Base-by-base conservation (phyloP, 1,140 invertebrate genomes). In the Latrodectus geometricus region DNA sequence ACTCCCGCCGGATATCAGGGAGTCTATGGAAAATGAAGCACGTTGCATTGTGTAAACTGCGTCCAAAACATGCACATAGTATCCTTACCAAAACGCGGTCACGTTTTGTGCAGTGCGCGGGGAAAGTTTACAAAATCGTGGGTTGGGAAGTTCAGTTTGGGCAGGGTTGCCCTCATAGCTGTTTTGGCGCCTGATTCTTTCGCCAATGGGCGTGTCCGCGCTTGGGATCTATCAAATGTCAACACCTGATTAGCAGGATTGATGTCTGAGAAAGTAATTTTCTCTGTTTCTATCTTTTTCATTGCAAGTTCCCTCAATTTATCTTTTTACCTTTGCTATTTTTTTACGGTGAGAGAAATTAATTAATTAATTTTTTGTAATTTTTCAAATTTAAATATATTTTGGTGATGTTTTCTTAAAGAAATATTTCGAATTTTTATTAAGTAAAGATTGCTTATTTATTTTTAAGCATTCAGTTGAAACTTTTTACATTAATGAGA, bases 11-110 rank as follows among this genome's bases (percentile, higher is more conserved):
- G 83, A 86, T 70, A 86, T 86, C 52, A 86, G 49, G 20, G 83
- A 77, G 49, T 86, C 83, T 61, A 86, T 87, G 0, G 76, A 77
- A 48, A 87, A 80, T 0, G 85, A 87, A 21, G 69, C 56, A n/a
- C 78, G 85, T 56, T 87, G 76, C 76, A 87, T 87, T 74, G 72
- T 15, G 12, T 50, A 74, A 20, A 17, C 75, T 20, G 14, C 15
- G 56, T 11, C 50, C 56, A 35, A 11, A 54, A 50, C 8, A 78
- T 78, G 61, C 61, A 50, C 56, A 76, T 76, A 76, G 74, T 76
- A 76, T 76, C 52, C 61, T 14, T 9, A 21, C 49, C 74, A 17
- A 15, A n/a, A 20, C 17, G 52, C 74, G 23, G 20, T 35, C 56
- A 48, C 56, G 76, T 50, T 78, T 77, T 78, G 68, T 61, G 61